Evolutionary conservation across 2,888 invertebrate species (phyloP), one percentile per base, ranked within the genome.

Genomic region (Belgica antarctica): DNA sequence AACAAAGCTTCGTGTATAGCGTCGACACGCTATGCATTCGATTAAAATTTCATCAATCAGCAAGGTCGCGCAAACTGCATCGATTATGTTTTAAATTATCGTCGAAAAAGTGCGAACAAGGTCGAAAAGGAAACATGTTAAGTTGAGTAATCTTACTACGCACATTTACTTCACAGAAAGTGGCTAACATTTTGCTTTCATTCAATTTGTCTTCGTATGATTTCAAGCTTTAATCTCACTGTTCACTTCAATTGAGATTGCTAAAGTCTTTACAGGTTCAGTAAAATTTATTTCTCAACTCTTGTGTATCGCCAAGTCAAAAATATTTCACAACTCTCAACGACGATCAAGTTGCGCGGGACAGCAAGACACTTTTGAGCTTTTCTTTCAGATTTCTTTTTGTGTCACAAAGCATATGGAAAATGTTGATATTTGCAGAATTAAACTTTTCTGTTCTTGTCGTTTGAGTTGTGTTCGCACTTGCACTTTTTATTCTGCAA

Each of bases 111-210:
- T 27, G 59, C 52, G 17, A 22, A 12, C 59, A 59, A 59, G 59
- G 59, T 7, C 59, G 25, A 52, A 22, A 12, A 52, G 52, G 22
- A 7, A 27, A 27, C 27, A n/a, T 24, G 59, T 27, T 3, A 52
- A 22, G 59, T 59, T 59, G n/a, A 27, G 8, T 24, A 59, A 59
- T 5, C 27, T 24, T 10, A 59, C 12, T 59, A 25, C 59, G 25
- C 24, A 59, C 25, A 27, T 24, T 59, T 8, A 59, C 59, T 27
- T 59, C 25, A 12, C 25, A 59, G 25, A 59, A 59, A 22, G 59
- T 59, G 27, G 59, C 59, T 25, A 59, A 27, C 59, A 59, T 59
- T 59, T n/a, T 41, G 41, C 41, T 41, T 15, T 15, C 31, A n/a
- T n/a, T n/a, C n/a, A n/a, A n/a, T n/a, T n/a, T n/a, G n/a, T n/a